Conservation (phyloP, 2,797 vertebrate genomes). For the Helostoma temminkii region DNA sequence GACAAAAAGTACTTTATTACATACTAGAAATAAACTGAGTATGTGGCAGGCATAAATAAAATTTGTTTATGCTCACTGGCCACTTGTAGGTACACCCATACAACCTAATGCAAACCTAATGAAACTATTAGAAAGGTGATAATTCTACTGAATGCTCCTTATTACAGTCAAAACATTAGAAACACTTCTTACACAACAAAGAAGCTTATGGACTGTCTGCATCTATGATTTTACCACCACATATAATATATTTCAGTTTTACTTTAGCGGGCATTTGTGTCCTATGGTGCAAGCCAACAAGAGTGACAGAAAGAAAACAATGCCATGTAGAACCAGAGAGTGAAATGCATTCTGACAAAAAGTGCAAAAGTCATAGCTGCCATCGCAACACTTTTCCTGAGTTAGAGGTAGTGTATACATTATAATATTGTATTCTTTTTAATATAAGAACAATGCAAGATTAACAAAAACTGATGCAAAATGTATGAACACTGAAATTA, state of each 20-base stretch:
- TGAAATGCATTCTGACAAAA: conserved; percentile 61
- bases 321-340: conserved; percentile 20
- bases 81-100: too few species aligned
- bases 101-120: too few species aligned
- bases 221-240: conserved; percentile 41
- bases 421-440: conserved; percentile 14
- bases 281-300: conserved; percentile 42
- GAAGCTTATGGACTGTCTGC: conserved; percentile 19
- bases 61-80: too few species aligned
- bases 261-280: conserved; percentile 52
- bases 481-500: conserved; percentile 1
- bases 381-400: conserved; percentile 32
- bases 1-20: too few species aligned
- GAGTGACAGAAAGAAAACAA: conserved; percentile 39
- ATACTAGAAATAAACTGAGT: too few species aligned
- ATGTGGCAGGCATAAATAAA: too few species aligned
- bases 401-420: conserved; percentile 23
- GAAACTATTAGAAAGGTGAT: too few species aligned
- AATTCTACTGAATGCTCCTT: too few species aligned
- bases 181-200: conserved; percentile 3
- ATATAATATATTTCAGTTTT: conserved; percentile 43
- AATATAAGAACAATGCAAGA: conserved; percentile 39
- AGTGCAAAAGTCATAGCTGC: conserved; percentile 36
- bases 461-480: conserved; percentile 50
- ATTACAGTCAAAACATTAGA: too few species aligned